Percentiles rank a stretch among this genome's conserved stretches.
Conservation (phyloP, 2,888 invertebrate species). For the Fissipunctia ypsillon region DNA sequence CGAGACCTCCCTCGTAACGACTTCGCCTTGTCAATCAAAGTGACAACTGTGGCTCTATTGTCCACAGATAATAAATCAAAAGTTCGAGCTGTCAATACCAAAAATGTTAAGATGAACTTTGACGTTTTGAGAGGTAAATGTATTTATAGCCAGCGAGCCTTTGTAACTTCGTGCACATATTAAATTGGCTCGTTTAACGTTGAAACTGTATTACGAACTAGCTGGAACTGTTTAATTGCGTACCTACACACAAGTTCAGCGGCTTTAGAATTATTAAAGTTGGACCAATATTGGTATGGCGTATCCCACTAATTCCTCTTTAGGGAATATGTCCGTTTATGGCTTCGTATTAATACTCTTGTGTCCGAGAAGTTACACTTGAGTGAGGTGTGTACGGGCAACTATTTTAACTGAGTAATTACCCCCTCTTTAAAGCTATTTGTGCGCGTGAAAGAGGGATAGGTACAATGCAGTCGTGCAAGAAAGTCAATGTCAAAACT, state of each 20-base stretch:
- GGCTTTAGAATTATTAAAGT: constrained; percentile 49
- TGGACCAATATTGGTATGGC: constrained; percentile 24
- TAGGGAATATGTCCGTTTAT: constrained; percentile 27
- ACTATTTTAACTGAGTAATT: constrained; percentile 22
- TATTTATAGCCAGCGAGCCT: constrained; percentile 18
- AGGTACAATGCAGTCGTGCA: no score
- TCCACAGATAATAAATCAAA: constrained; percentile 65
- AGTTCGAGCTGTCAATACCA: constrained; percentile 53
- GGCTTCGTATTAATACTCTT: constrained; percentile 22
- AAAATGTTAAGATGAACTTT: constrained; percentile 47
- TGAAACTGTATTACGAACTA: constrained; percentile 44
- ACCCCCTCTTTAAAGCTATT: not conserved
- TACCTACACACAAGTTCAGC: constrained; percentile 42
- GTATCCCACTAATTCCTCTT: constrained; percentile 41
- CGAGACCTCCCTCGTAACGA: constrained; percentile 58
- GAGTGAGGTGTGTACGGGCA: constrained; percentile 6
- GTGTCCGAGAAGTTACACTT: constrained; percentile 19
- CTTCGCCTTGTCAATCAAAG: constrained; percentile 61
- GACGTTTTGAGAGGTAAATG: constrained; percentile 43
- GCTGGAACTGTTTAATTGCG: constrained; percentile 47
- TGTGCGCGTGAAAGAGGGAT: not conserved
- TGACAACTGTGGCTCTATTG: constrained; percentile 58
- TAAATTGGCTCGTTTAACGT: constrained; percentile 18
- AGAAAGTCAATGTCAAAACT: no score
- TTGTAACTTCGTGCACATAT: constrained; percentile 17